Evolutionary conservation across 1,140 invertebrate species (phyloP), one percentile per base, ranked within the genome.

Genomic region (Drosophila takahashii): DNA sequence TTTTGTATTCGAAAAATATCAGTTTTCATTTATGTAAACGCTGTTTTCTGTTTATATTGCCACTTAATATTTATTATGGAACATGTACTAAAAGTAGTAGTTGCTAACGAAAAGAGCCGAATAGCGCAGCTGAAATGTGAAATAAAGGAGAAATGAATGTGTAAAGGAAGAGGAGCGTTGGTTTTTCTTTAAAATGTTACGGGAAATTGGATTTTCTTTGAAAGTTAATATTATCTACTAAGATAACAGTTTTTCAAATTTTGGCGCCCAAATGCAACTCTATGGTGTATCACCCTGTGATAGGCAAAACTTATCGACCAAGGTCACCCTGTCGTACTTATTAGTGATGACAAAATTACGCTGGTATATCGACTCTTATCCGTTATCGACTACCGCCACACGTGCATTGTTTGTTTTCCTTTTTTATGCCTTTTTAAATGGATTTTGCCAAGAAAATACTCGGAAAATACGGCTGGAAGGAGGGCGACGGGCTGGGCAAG

Each of bases 401-500:
- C 69, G 69, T 74, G 72, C 54, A 50, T 62, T 29, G 39, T 44
- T 47, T 47, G 18, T 47, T 45, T 64, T 74, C 27, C 66, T 73
- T 61, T 75, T 73, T 61, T 62, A 27, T 10, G 52, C 13, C 39
- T 52, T 56, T 22, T 2, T 64, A 0, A 22, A 94, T 94, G 93
- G 91, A 94, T 92, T 95, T 95, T 92, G 95, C 94, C 4, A 93
- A 93, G 75, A 92, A 93, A 53, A 93, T 95, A 54, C 91, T 95
- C 5, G 67, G 93, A 52, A 95, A 95, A 90, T 95, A 95, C 89
- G 95, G 95, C 5, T 95, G 95, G 95, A 93, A 92, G 26, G 95
- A 95, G 92, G 96, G 96, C 7, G 95, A 96, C 92, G 96, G 97
- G 1, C 93, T 98, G 4, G 97, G 97, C 10, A 96, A 95, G 90